Conservation (phyloP, 2,797 vertebrate genomes). For the Sebastes trivittatus region DNA sequence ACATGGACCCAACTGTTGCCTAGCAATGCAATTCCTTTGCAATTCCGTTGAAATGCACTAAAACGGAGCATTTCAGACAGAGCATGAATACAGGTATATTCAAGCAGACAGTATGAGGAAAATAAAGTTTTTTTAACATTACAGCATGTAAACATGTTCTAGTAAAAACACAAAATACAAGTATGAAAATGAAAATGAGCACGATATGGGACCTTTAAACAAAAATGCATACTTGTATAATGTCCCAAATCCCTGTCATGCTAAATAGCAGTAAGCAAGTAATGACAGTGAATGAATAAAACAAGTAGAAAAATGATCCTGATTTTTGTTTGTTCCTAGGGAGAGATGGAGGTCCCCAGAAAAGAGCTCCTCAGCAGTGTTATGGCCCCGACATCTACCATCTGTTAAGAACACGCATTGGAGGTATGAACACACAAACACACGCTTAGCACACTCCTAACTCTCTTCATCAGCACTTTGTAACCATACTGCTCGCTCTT, state of each 20-base stretch:
- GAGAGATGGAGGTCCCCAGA: constrained; percentile 78
- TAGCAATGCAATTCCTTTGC: no score
- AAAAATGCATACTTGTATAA: background rate
- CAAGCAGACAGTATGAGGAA: no score
- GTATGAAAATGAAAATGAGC: no score
- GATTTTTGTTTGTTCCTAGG: constrained; percentile 5
- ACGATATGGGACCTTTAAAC: no score
- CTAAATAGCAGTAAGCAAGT: background rate
- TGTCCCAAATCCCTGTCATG: background rate
- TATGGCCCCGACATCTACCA: constrained; percentile 91
- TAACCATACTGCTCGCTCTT: background rate
- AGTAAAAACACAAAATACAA: no score
- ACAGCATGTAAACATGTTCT: no score
- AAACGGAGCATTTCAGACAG: no score
- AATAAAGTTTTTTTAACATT: no score
- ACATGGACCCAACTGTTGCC: no score
- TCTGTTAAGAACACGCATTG: constrained; percentile 86
- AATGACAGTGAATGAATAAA: background rate
- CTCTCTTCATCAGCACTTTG: background rate
- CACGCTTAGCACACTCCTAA: background rate
- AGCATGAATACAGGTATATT: no score
- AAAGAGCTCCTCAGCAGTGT: constrained; percentile 73
- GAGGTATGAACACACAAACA: constrained; percentile 43
- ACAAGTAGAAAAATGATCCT: background rate
- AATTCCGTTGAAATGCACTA: no score